Percentiles rank a stretch among this genome's conserved stretches.
These are phyloP conservation scores for Formica exsecta DNA, from an alignment of 1,140 invertebrate genomes.

Conservation along the genomic window DNA sequence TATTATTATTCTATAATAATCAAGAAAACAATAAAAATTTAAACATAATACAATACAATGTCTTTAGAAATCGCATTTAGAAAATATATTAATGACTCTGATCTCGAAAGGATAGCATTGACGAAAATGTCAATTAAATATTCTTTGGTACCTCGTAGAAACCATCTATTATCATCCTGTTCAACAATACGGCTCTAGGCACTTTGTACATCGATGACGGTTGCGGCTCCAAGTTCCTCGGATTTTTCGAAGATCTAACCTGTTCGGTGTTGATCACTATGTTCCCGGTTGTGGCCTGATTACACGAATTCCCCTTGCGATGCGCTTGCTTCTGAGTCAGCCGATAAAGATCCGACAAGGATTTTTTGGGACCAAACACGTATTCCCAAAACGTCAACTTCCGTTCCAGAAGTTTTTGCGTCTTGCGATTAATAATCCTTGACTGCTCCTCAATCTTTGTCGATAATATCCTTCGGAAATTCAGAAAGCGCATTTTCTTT, in stretches of 20 bases:
- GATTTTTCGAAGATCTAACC: background rate
- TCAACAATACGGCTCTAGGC: constrained; percentile 60
- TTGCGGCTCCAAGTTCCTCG: constrained; percentile 39
- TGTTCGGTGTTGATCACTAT: constrained; percentile 64
- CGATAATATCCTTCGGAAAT: background rate
- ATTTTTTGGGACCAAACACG: constrained; percentile 61
- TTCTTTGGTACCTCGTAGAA: background rate
- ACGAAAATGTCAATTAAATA: background rate
- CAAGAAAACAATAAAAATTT: background rate
- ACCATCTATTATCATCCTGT: background rate
- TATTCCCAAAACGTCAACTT: constrained; percentile 55
- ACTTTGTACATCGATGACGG: constrained; percentile 39
- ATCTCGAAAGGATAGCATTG: background rate
- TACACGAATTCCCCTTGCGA: constrained; percentile 54
- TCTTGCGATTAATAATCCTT: constrained; percentile 35
- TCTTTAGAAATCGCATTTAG: background rate
- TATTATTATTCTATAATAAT: background rate
- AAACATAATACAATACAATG: background rate
- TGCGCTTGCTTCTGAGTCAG: constrained; percentile 4
- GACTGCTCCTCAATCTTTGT: constrained; percentile 25
- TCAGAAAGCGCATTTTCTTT: background rate
- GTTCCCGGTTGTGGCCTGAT: constrained; percentile 31
- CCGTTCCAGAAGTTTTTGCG: background rate
- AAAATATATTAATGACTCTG: background rate
- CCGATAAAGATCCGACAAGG: constrained; percentile 37